phyloP scores from a whole-genome alignment of 2,113 vertebrate species.

The Amphiprion percula region DNA sequence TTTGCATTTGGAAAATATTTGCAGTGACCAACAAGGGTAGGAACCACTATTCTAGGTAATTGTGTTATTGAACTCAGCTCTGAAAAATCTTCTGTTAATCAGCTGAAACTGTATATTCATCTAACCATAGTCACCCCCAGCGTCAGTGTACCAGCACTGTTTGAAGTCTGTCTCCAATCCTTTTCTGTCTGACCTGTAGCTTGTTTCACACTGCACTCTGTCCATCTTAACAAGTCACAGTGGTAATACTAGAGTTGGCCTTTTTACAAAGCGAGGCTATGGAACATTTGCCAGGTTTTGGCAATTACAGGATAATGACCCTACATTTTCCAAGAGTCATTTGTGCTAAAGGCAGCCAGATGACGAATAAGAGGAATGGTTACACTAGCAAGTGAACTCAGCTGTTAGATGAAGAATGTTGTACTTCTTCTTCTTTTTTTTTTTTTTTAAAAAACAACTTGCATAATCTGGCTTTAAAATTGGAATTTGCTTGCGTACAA shows the following conservation, averaged over 20 bases:
- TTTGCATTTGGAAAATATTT: not conserved
- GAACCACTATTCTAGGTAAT: not conserved
- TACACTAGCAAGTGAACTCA: not conserved
- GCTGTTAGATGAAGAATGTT: too few relatives aligned
- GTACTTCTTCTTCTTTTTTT: too few relatives aligned
- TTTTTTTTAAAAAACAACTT: too few relatives aligned
- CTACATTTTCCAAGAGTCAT: not conserved
- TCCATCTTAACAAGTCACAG: slow-evolving; percentile 54
- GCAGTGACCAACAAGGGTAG: not conserved
- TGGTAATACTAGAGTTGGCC: not conserved
- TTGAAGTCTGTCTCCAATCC: slow-evolving; percentile 82
- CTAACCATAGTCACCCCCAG: slow-evolving; percentile 57
- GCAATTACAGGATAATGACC: not conserved
- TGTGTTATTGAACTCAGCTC: slow-evolving; percentile 1
- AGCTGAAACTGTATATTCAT: slow-evolving; percentile 56
- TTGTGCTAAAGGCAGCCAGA: too few relatives aligned
- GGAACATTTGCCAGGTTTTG: slow-evolving; percentile 18
- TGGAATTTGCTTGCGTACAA: too few relatives aligned
- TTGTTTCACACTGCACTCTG: slow-evolving; percentile 27
- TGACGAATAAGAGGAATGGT: not conserved
- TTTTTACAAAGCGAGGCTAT: slow-evolving; percentile 6
- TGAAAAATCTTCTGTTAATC: slow-evolving; percentile 2
- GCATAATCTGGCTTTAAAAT: too few relatives aligned
- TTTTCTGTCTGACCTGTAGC: slow-evolving; percentile 58
- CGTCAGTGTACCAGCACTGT: slow-evolving; percentile 68